Conservation (phyloP, 2,888 invertebrate species). For the Drosophila emarginata region DNA sequence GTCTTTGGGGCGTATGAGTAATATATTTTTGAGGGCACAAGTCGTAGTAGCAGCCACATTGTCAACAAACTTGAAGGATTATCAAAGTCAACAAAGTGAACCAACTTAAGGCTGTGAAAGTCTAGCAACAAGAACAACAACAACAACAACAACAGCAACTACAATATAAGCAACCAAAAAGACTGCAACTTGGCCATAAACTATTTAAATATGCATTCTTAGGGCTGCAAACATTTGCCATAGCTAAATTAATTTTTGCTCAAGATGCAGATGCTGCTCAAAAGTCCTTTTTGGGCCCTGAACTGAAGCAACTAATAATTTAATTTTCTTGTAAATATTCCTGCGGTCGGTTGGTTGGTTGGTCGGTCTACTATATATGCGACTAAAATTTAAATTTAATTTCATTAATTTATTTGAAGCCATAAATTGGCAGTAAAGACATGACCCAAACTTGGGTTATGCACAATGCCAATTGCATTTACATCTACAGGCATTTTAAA, state of each 20-base stretch:
- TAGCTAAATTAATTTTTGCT: slow-evolving; percentile 59
- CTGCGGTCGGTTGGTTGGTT: slow-evolving; percentile 60
- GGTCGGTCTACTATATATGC: slow-evolving; percentile 30
- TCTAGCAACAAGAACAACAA: slow-evolving; percentile 9
- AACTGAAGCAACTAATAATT: slow-evolving; percentile 58
- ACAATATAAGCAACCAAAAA: slow-evolving; percentile 33
- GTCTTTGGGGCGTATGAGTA: slow-evolving; percentile 56
- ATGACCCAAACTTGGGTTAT: slow-evolving; percentile 44
- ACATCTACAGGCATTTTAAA: slow-evolving; percentile 54
- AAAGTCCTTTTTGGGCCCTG: slow-evolving; percentile 7
- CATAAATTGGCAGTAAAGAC: slow-evolving; percentile 73
- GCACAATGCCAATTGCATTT: slow-evolving; percentile 43
- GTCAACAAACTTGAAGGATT: slow-evolving; percentile 79
- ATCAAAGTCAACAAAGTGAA: slow-evolving; percentile 75
- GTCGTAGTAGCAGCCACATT: slow-evolving; percentile 50
- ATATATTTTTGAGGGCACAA: slow-evolving; percentile 51
- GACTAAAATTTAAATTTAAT: slow-evolving; percentile 69
- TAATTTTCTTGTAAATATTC: slow-evolving; percentile 61
- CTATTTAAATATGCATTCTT: slow-evolving; percentile 66
- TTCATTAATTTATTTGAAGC: slow-evolving; percentile 74
- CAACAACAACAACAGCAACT: slow-evolving; percentile 21
- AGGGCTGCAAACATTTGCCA: slow-evolving; percentile 52
- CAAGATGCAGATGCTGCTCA: slow-evolving; percentile 19
- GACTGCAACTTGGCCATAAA: slow-evolving; percentile 44
- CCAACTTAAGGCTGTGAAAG: slow-evolving; percentile 42